Evolutionary conservation across 2,797 vertebrate species (phyloP), one percentile per base, ranked within the genome.

Genomic region (Chiroxiphia lanceolata): DNA sequence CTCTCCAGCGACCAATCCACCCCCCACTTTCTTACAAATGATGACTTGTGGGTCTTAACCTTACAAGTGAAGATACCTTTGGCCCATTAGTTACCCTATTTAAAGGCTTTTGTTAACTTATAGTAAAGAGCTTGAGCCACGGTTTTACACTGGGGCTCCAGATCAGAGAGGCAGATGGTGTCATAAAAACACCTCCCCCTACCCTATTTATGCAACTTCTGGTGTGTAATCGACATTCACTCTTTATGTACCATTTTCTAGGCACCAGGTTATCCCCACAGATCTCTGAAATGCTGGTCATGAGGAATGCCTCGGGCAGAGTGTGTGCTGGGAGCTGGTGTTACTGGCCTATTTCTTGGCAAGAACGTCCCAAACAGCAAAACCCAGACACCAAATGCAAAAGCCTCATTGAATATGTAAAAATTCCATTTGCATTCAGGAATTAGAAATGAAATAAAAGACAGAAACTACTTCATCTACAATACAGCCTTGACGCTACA

Each of bases 1-100:
- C 91, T 86, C 95, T 96, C 96, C 91, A 93, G 93, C 93, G 96
- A 96, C 85, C 90, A 94, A 96, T 90, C 91, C 87, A 89, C 82
- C 54, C 93, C 65, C 63, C 20, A 72, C 63, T 80, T 93, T 72
- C 92, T 84, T 94, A 95, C 94, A 96, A 92, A 92, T 1, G 23
- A 95, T 70, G 93, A 89, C 96, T 96, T 94, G 94, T 75, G 91
- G 96, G 96, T 97, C 96, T 96, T 97, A 98, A 97, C 97, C 97
- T 97, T 96, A 97, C 97, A 96, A 97, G 94, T 19, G 31, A 95
- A 93, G 86, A 96, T 93, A 87, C 2, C 48, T 97, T 87, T 95
- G 95, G 93, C 83, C 92, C 94, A 97, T 97, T 97, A 95, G 93
- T 87, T 93, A 95, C 89, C 94, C 93, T 74, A 69, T 94, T 97